These are phyloP conservation scores for Magallana gigas DNA, from an alignment of 1,140 invertebrate genomes.

Conservation along the genomic window DNA sequence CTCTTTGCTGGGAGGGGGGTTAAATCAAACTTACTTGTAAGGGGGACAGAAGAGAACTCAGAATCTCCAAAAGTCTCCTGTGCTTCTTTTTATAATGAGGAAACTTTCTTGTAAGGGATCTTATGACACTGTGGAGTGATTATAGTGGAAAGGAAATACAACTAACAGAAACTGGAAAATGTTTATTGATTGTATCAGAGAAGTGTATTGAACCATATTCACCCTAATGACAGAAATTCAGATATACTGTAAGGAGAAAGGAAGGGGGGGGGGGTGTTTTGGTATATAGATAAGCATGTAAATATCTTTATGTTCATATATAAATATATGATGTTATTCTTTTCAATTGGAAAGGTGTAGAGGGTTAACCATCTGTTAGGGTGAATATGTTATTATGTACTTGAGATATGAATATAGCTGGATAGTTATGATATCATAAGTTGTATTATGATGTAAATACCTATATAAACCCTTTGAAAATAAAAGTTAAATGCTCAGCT, in stretches of 20 bases:
- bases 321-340: background rate
- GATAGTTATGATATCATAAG: slow-evolving; percentile 4
- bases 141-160: background rate
- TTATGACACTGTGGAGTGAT: background rate
- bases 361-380: background rate
- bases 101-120: background rate
- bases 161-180: too few species aligned
- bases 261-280: too few species aligned
- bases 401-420: background rate
- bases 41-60: background rate
- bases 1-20: background rate
- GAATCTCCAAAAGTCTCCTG: background rate
- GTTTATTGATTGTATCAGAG: too few species aligned
- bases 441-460: slow-evolving; percentile 22
- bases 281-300: too few species aligned
- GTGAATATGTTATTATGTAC: background rate
- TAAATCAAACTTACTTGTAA: background rate
- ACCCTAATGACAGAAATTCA: too few species aligned
- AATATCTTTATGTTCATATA: too few species aligned
- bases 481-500: slow-evolving; percentile 2
- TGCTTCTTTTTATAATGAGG: background rate
- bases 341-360: background rate
- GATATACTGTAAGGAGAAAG: too few species aligned
- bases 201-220: too few species aligned
- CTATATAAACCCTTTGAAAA: background rate